A percentile compares a stretch with the other conserved stretches of the same genome.
Evolutionary conservation across 2,888 invertebrate genomes (phyloP).

Genomic region (Trichopria drosophilae): DNA sequence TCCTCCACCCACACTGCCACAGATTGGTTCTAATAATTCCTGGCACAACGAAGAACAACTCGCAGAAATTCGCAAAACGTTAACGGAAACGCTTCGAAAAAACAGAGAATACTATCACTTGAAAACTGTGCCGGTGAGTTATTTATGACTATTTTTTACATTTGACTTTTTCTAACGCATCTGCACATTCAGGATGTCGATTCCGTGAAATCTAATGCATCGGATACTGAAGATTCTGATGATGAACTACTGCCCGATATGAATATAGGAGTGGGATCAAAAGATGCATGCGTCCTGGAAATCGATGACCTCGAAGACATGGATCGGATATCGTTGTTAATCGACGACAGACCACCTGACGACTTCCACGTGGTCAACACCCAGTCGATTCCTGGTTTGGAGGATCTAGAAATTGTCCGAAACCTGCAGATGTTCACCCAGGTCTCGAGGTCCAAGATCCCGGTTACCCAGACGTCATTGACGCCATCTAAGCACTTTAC

Average conservation of each 20-base stretch:
- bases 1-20: conserved; percentile 75
- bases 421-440: conserved; percentile 85
- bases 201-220: conserved; percentile 53
- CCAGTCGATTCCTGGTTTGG: conserved; percentile 73
- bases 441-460: conserved; percentile 64
- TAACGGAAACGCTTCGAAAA: conserved; percentile 71
- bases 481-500: conserved; percentile 62
- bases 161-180: background rate
- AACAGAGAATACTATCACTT: conserved; percentile 74
- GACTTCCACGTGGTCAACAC: conserved; percentile 81
- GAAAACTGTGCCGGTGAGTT: conserved; percentile 55
- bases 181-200: conserved; percentile 46
- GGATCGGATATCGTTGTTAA: conserved; percentile 72
- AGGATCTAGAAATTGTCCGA: conserved; percentile 68
- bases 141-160: background rate
- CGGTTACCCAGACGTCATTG: conserved; percentile 58
- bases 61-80: conserved; percentile 69
- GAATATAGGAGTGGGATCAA: conserved; percentile 73
- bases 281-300: conserved; percentile 80
- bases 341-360: conserved; percentile 74
- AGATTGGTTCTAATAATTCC: conserved; percentile 67
- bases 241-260: conserved; percentile 69
- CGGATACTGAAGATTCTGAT: conserved; percentile 70
- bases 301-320: conserved; percentile 83
- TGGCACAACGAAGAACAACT: conserved; percentile 69